phyloP scores from a whole-genome alignment of 2,888 invertebrate genomes.

The Callyntrura sp. region DNA sequence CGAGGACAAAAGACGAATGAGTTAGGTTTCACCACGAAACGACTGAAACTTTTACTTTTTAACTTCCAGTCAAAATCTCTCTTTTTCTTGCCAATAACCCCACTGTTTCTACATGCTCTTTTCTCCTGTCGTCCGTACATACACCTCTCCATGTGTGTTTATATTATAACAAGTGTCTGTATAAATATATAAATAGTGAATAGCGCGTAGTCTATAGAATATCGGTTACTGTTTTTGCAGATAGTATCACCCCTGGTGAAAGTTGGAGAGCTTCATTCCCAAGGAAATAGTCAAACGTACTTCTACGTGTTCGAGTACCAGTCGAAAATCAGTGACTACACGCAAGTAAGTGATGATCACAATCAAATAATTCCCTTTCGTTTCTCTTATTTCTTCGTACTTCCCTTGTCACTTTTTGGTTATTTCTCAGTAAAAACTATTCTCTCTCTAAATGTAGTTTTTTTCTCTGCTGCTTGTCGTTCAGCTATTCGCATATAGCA shows the following conservation, averaged over 20 bases:
- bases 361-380: slow-evolving; percentile 72
- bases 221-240: slow-evolving; percentile 86
- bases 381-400: slow-evolving; percentile 83
- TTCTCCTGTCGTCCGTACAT: not conserved
- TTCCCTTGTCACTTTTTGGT: slow-evolving; percentile 40
- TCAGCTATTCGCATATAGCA: too few species aligned
- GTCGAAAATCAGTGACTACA: slow-evolving; percentile 95
- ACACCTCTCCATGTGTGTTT: too few species aligned
- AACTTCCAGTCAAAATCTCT: not conserved
- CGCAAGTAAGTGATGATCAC: slow-evolving; percentile 89
- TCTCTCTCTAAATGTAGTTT: not conserved
- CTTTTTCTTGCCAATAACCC: not conserved
- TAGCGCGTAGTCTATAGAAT: too few species aligned
- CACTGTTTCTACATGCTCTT: too few species aligned
- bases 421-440: slow-evolving; percentile 9
- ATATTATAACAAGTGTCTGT: not conserved
- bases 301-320: slow-evolving; percentile 97
- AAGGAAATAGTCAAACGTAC: slow-evolving; percentile 91
- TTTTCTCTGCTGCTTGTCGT: too few species aligned
- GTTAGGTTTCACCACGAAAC: slow-evolving; percentile 29
- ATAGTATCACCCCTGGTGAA: slow-evolving; percentile 96
- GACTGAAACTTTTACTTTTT: not conserved
- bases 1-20: slow-evolving; percentile 49
- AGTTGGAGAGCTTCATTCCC: slow-evolving; percentile 95
- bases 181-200: too few species aligned